Conservation (phyloP, 2,113 vertebrate species). For the Paramisgurnus dabryanus region DNA sequence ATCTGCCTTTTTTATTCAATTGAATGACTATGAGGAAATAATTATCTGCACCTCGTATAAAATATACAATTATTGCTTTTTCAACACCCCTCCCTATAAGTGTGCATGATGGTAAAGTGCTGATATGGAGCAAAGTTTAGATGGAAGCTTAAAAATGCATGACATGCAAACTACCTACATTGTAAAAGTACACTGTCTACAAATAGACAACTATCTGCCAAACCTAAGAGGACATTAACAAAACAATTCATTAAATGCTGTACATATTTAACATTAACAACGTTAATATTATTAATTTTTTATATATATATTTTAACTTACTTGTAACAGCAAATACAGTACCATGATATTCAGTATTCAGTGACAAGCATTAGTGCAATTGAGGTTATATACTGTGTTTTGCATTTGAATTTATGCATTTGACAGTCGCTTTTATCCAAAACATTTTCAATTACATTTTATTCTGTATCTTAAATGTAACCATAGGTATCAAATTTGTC, state of each 20-base stretch:
- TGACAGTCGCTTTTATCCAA: no score
- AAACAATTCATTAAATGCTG: not conserved
- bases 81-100: not conserved
- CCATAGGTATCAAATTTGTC: not conserved
- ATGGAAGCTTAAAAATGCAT: slow-evolving; percentile 38
- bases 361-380: not conserved
- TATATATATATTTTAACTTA: no score
- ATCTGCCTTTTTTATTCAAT: slow-evolving; percentile 22
- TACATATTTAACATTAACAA: not conserved
- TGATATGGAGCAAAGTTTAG: slow-evolving; percentile 30
- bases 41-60: not conserved
- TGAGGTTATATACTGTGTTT: no score
- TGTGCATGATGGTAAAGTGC: not conserved
- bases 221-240: not conserved
- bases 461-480: no score
- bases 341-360: no score
- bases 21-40: slow-evolving; percentile 47
- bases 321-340: not conserved
- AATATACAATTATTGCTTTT: not conserved
- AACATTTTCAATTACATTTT: no score
- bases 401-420: no score
- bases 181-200: slow-evolving; percentile 4
- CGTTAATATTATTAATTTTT: no score
- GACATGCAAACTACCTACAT: slow-evolving; percentile 37
- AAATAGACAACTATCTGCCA: not conserved